Percentiles rank a stretch among this genome's conserved stretches.
Evolutionary conservation across 2,888 invertebrate genomes (phyloP).

Genomic region (Trissonchulus latispiculum): DNA sequence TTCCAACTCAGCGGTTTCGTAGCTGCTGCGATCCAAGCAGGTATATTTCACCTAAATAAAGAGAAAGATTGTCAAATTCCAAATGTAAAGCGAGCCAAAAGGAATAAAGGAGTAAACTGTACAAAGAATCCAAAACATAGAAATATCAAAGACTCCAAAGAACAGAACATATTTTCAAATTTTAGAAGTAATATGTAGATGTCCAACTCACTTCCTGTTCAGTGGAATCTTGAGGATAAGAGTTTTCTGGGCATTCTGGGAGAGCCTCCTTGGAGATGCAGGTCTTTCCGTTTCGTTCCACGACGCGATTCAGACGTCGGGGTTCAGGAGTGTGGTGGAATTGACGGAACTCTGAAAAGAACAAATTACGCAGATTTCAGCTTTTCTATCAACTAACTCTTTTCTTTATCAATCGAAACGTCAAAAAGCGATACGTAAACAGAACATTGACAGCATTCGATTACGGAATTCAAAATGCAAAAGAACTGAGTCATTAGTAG

Average conservation of each 20-base stretch:
- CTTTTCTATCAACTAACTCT: too few relatives aligned
- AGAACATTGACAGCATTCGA: too few relatives aligned
- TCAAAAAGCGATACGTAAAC: too few relatives aligned
- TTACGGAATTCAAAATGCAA: too few relatives aligned
- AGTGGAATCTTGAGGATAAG: neutral
- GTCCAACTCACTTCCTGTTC: constrained; percentile 22
- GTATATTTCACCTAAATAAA: constrained; percentile 6
- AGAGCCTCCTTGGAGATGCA: constrained; percentile 25
- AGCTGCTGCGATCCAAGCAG: neutral
- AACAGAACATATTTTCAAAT: too few relatives aligned
- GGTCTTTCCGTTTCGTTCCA: constrained; percentile 19
- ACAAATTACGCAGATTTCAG: too few relatives aligned
- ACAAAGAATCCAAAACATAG: too few relatives aligned
- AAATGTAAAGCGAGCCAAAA: neutral
- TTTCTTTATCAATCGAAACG: too few relatives aligned
- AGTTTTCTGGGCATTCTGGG: constrained; percentile 17
- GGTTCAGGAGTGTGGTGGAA: neutral
- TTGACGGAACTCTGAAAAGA: neutral
- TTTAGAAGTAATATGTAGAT: too few relatives aligned
- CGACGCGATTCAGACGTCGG: constrained; percentile 11
- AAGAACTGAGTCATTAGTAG: too few relatives aligned
- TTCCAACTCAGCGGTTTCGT: neutral
- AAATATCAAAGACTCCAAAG: too few relatives aligned
- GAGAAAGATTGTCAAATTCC: neutral
- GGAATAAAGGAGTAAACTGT: too few relatives aligned